Percentiles rank a stretch among this genome's conserved stretches.
phyloP scores from a whole-genome alignment of 2,888 invertebrate species.

The Ichneumoninae sp. region DNA sequence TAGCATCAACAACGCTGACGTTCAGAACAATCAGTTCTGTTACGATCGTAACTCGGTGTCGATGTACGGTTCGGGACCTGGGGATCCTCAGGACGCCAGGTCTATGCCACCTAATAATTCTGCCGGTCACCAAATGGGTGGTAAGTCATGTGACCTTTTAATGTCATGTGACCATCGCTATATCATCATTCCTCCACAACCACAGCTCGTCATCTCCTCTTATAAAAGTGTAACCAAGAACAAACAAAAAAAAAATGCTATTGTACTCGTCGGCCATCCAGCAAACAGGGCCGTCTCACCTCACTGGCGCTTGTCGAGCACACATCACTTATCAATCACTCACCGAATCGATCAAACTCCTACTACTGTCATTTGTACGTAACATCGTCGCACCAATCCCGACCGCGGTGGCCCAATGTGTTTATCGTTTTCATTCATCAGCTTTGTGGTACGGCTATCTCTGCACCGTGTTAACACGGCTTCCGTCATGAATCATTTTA shows the following conservation, averaged over 20 bases:
- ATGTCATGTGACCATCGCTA: conserved; percentile 84
- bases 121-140: conserved; percentile 85
- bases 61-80: conserved; percentile 83
- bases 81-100: conserved; percentile 82
- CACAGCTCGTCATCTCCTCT: conserved; percentile 42
- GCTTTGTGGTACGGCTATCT: conserved; percentile 58
- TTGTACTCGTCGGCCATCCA: conserved; percentile 13
- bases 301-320: conserved; percentile 53
- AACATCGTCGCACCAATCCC: conserved; percentile 52
- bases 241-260: conserved; percentile 14
- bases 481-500: conserved; percentile 49
- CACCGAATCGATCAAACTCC: conserved; percentile 45
- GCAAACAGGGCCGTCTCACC: conserved; percentile 23
- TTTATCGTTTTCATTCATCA: conserved; percentile 49
- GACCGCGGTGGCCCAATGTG: conserved; percentile 13
- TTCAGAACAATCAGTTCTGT: conserved; percentile 87
- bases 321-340: conserved; percentile 43
- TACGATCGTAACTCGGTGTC: conserved; percentile 86
- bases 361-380: conserved; percentile 43
- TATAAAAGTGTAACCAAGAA: conserved; percentile 7
- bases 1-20: conserved; percentile 85
- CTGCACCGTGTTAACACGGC: conserved; percentile 54
- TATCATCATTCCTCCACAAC: conserved; percentile 74
- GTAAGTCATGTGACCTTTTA: conserved; percentile 85
- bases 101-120: conserved; percentile 82